Evolutionary conservation across 1,140 invertebrate genomes (phyloP).

Genomic region (Drosophila prosaltans): DNA sequence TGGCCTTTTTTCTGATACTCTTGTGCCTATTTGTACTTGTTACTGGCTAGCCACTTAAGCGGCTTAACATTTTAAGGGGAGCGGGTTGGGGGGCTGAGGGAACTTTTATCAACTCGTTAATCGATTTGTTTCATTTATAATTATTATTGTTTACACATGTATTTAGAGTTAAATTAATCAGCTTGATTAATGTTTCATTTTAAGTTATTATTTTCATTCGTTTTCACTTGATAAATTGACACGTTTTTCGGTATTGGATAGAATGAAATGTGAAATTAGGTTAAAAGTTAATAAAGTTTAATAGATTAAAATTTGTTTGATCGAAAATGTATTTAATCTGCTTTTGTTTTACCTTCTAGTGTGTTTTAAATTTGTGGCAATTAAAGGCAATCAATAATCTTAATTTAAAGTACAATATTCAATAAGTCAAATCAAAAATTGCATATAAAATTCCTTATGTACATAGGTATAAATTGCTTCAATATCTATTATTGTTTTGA

Average conservation of each 20-base stretch:
- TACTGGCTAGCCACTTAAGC: slow-evolving; percentile 63
- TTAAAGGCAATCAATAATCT: no score
- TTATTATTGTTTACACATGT: slow-evolving; percentile 11
- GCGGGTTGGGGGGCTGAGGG: background rate
- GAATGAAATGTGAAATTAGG: background rate
- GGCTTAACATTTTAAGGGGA: slow-evolving; percentile 31
- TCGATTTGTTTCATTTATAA: slow-evolving; percentile 11
- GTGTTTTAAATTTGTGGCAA: background rate
- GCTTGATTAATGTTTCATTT: slow-evolving; percentile 4
- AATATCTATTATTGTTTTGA: no score
- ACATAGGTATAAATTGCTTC: no score
- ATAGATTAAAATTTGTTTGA: background rate
- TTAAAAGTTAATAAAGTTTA: slow-evolving; percentile 9
- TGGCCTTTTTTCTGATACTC: slow-evolving; percentile 25
- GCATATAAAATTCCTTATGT: no score
- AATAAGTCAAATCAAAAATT: no score
- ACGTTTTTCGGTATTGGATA: background rate
- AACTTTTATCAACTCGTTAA: background rate
- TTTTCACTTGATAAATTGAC: background rate
- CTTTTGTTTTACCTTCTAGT: background rate
- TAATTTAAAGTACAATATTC: no score
- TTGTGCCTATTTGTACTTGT: slow-evolving; percentile 42
- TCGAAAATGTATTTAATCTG: background rate
- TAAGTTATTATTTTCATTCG: slow-evolving; percentile 24
- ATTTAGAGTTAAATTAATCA: slow-evolving; percentile 22